These are phyloP conservation scores for Rhizomys pruinosus DNA, from an alignment of 2,113 vertebrate genomes.

Conservation along the genomic window DNA sequence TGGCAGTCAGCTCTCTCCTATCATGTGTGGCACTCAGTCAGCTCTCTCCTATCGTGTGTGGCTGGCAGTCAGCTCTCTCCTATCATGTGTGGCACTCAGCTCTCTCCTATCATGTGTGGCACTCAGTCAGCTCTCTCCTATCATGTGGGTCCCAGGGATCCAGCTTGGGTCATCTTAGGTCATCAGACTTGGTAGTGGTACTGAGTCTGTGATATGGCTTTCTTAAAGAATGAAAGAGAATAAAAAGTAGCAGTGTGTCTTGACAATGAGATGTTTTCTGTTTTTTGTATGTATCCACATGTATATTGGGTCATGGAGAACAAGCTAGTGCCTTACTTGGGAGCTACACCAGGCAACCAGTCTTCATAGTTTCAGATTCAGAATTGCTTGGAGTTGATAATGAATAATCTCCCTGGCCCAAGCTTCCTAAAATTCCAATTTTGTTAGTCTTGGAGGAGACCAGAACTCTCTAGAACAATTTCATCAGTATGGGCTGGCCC, in stretches of 20 bases:
- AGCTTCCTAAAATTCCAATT: not conserved
- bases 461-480: slow-evolving; percentile 15
- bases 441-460: not conserved
- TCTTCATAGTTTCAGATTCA: not conserved
- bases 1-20: no score
- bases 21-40: no score
- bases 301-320: not conserved
- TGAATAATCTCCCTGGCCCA: not conserved
- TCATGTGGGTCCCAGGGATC: not conserved
- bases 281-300: no score
- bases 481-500: not conserved
- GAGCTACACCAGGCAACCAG: not conserved
- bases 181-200: not conserved
- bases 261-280: not conserved
- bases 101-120: no score
- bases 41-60: no score
- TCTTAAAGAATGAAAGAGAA: slow-evolving; percentile 46
- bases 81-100: no score
- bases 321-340: not conserved
- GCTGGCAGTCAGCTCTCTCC: no score
- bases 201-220: not conserved
- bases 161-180: not conserved
- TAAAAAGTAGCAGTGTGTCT: not conserved
- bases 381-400: not conserved
- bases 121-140: not conserved